phyloP scores from a whole-genome alignment of 2,888 invertebrate genomes.

The Nephrotoma guestfalica region DNA sequence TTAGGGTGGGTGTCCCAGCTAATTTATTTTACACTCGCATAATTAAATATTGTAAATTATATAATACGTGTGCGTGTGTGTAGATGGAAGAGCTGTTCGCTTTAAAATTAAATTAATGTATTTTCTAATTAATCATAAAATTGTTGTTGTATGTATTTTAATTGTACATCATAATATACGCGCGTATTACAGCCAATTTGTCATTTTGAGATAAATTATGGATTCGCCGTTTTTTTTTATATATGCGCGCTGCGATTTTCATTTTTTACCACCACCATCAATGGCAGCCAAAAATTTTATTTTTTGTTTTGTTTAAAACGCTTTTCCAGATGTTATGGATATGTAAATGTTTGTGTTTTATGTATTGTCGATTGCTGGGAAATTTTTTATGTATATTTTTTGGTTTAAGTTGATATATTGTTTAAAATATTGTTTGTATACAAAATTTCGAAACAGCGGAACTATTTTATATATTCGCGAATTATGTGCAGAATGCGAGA shows the following conservation, averaged over 20 bases:
- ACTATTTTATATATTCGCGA: not conserved
- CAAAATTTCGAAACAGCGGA: not conserved
- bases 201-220: not conserved
- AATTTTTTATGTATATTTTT: not conserved
- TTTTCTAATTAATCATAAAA: not conserved
- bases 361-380: not conserved
- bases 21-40: too few species aligned
- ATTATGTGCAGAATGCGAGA: not conserved
- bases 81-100: not conserved
- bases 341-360: not conserved
- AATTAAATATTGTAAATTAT: too few species aligned
- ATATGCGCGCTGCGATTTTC: not conserved
- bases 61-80: too few species aligned
- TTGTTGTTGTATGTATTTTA: not conserved
- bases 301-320: not conserved
- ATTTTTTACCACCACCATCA: not conserved
- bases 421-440: not conserved
- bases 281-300: not conserved
- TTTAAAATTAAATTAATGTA: not conserved
- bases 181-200: not conserved
- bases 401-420: not conserved
- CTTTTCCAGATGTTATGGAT: not conserved
- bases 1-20: too few species aligned
- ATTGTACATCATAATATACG: not conserved
- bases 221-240: not conserved